phyloP scores from a whole-genome alignment of 2,797 vertebrate species.

The Vultur gryphus region DNA sequence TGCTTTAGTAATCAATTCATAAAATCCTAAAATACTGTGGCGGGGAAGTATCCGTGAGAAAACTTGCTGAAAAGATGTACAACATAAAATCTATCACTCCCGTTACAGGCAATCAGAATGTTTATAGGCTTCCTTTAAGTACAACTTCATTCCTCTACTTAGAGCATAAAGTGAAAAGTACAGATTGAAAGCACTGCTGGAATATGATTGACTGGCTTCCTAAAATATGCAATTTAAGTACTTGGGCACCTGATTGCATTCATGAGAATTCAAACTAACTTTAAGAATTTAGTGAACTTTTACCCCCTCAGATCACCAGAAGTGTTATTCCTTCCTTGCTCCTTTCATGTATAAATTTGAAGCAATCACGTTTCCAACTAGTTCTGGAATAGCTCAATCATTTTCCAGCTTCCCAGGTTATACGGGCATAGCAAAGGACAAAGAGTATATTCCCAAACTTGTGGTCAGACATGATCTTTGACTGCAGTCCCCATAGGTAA shows the following conservation, averaged over 20 bases:
- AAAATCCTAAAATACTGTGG: background rate
- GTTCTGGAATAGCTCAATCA: background rate
- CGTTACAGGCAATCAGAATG: background rate
- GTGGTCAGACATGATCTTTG: background rate
- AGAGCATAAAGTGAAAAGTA: constrained; percentile 22
- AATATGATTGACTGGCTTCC: background rate
- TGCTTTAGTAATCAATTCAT: background rate
- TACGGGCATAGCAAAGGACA: background rate
- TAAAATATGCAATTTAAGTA: background rate
- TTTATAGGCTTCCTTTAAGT: constrained; percentile 30
- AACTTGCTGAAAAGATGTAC: background rate
- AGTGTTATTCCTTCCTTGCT: background rate
- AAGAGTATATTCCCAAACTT: background rate
- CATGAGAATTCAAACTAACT: constrained; percentile 18
- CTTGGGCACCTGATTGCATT: background rate
- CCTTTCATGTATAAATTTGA: background rate
- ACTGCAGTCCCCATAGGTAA: background rate
- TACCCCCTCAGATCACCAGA: background rate
- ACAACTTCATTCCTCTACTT: constrained; percentile 23
- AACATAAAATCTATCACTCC: constrained; percentile 14
- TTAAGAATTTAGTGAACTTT: background rate
- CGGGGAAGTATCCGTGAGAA: background rate
- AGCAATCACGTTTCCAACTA: background rate
- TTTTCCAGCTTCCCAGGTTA: background rate
- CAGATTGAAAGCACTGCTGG: background rate